These are phyloP conservation scores for Brachyopa scutellaris DNA, from an alignment of 2,888 invertebrate genomes.

Conservation along the genomic window DNA sequence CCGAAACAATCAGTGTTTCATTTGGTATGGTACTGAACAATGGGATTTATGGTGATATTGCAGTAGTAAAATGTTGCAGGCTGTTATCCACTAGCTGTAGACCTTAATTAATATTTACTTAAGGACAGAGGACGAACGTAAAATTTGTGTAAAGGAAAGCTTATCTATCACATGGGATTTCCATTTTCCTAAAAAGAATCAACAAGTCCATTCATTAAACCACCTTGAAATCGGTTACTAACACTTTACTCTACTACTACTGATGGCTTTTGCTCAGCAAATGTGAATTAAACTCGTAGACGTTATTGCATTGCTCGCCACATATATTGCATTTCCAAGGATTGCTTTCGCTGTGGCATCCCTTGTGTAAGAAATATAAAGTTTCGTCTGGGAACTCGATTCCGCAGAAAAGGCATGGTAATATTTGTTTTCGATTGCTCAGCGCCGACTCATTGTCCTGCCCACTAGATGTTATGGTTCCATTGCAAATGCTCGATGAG, in stretches of 20 bases:
- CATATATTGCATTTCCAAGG: conserved; percentile 99
- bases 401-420: conserved; percentile 95
- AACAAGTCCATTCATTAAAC: conserved; percentile 34
- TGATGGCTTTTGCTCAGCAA: conserved; percentile 96
- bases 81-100: conserved; percentile 32
- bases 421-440: conserved; percentile 82
- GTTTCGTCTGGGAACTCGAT: conserved; percentile 98
- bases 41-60: conserved; percentile 29
- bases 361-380: conserved; percentile 97
- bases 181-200: conserved; percentile 62
- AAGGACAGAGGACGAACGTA: conserved; percentile 49
- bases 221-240: conserved; percentile 18
- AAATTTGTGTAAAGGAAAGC: conserved; percentile 67
- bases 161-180: conserved; percentile 72
- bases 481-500: conserved; percentile 83
- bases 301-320: conserved; percentile 96
- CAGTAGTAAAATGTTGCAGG: conserved; percentile 19
- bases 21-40: conserved; percentile 39
- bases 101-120: conserved; percentile 32
- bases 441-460: conserved; percentile 83
- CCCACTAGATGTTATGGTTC: conserved; percentile 88
- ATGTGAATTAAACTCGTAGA: conserved; percentile 98
- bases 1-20: conserved; percentile 34
- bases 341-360: conserved; percentile 98
- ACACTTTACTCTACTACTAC: conserved; percentile 79